Base-by-base conservation (phyloP, 2,888 invertebrate species). In the Bellardia bayeri region DNA sequence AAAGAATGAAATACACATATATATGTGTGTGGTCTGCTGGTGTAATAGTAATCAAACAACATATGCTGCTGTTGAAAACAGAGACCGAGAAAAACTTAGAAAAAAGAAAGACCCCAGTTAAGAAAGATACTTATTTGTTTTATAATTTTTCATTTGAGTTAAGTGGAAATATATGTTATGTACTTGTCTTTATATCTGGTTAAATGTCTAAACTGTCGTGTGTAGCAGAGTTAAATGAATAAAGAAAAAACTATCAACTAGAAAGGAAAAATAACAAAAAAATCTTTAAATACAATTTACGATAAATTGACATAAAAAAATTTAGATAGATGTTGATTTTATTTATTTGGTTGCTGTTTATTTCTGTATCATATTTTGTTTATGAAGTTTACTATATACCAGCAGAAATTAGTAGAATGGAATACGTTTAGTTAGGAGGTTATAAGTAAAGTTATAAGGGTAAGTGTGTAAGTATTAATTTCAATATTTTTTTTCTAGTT, bases 141-240 rank as follows among this genome's bases (percentile, higher is more conserved):
- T 69, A 63, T 56, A 69, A 69, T 56, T 56, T 87, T 81, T 85
- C 87, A 85, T 85, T 87, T 79, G 42, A 49, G 78, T 75, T 87
- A 87, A 87, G 85, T 85, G 85, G 75, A 85, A 85, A 87, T 87
- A 87, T 85, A 75, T 87, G 82, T 87, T 85, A 75, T 82, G 69
- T 82, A 78, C 74, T 82, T 82, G 82, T 85, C 82, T 71, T 63
- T 85, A 71, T 82, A 75, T 79, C 78, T 75, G 69, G 69, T 85
- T 82, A 82, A 82, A 79, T 79, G 69, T 87, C 78, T 74, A 40
- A 82, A 68, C 69, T 85, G 82, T 79, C 87, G 69, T 84, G 58
- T 80, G 84, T 61, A 71, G 69, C 11, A 71, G 14, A 64, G 37
- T 76, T 72, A 5, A 58, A 42, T 0, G 33, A 13, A 23, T 30